Percentiles rank a stretch among this genome's conserved stretches.
Conservation (phyloP, 1,140 invertebrate genomes). For the Sinonovacula constricta region DNA sequence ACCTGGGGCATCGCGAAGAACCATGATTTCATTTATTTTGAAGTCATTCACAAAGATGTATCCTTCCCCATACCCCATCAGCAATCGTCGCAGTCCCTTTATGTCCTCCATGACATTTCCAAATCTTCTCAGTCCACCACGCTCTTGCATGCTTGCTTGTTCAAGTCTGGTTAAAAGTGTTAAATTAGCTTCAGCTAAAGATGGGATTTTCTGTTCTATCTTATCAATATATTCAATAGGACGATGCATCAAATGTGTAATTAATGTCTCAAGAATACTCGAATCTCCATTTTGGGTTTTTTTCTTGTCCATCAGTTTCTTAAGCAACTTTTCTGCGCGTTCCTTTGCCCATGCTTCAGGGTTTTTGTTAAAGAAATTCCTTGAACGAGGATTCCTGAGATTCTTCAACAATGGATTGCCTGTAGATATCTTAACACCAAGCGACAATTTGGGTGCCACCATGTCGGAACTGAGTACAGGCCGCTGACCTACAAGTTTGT, state of each 20-base stretch:
- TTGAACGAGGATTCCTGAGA: slow-evolving; percentile 8
- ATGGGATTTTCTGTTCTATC: slow-evolving; percentile 21
- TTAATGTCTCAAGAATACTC: slow-evolving; percentile 3
- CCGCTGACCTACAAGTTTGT: no score
- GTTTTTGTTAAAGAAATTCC: slow-evolving; percentile 21
- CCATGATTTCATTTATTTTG: slow-evolving; percentile 35
- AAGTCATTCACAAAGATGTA: slow-evolving; percentile 51
- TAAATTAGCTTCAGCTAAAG: slow-evolving; percentile 26
- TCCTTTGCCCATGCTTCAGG: slow-evolving; percentile 23
- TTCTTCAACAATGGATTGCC: neutral
- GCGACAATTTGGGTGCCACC: neutral
- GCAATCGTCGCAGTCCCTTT: slow-evolving; percentile 14
- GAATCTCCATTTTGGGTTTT: neutral
- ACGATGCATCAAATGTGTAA: slow-evolving; percentile 32
- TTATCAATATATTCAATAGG: slow-evolving; percentile 22
- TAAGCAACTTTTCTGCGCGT: slow-evolving; percentile 30
- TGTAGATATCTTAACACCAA: neutral
- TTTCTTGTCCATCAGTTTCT: slow-evolving; percentile 21
- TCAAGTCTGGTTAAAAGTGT: slow-evolving; percentile 14
- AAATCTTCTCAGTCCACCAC: neutral
- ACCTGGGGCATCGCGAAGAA: no score
- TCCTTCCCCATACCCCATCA: slow-evolving; percentile 41
- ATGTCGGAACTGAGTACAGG: neutral
- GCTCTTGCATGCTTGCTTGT: neutral
- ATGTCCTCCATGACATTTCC: slow-evolving; percentile 37